Evolutionary conservation across 2,797 vertebrate genomes (phyloP).

Genomic region (Cossypha caffra): DNA sequence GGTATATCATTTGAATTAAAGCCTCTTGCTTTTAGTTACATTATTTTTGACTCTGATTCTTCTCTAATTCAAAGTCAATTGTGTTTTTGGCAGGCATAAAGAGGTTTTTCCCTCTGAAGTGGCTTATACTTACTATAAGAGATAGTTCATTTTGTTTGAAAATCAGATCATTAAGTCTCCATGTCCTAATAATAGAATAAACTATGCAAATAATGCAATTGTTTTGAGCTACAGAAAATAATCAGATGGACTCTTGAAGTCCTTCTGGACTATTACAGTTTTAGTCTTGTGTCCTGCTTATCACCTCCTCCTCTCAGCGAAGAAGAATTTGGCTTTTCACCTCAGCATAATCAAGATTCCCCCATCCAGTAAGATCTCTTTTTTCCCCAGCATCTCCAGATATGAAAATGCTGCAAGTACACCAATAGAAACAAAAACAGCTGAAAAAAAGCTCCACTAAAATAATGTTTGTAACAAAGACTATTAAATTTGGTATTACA

Average conservation of each 20-base stretch:
- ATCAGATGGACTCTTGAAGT: background rate
- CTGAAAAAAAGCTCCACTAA: fast-evolving
- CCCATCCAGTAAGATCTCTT: background rate
- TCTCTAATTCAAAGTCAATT: background rate
- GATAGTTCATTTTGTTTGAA: background rate
- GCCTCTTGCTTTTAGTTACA: background rate
- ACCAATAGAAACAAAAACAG: background rate
- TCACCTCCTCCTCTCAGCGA: background rate
- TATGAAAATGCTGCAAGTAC: background rate
- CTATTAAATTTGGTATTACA: background rate
- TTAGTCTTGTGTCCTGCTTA: background rate
- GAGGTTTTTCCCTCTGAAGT: background rate
- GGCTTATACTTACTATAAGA: background rate
- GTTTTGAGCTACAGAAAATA: background rate
- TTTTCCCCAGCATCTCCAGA: background rate
- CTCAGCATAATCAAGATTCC: background rate
- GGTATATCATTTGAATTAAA: background rate
- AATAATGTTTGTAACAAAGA: background rate
- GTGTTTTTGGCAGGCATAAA: background rate
- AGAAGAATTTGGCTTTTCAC: background rate
- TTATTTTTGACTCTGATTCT: background rate
- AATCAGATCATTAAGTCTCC: background rate
- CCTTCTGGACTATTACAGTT: background rate
- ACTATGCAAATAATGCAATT: background rate
- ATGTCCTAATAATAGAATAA: background rate